These are phyloP conservation scores for Drosophila atripex DNA, from an alignment of 2,888 invertebrate species.

Conservation along the genomic window DNA sequence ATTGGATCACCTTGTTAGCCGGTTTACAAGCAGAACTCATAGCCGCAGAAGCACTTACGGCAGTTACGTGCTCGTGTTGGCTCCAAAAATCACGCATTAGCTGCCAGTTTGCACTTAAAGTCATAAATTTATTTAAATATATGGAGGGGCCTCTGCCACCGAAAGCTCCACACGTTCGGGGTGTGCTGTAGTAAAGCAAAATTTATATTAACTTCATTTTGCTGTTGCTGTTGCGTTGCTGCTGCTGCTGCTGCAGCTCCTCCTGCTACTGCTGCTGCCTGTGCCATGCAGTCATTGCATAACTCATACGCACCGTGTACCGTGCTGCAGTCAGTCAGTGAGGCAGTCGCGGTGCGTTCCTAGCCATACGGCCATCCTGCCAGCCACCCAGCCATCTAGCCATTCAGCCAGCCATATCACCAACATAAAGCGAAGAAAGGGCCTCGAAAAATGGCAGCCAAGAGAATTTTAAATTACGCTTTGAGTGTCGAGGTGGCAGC, in stretches of 20 bases:
- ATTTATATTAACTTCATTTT: conserved; percentile 77
- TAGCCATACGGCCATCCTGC: conserved; percentile 18
- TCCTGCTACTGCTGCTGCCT: conserved; percentile 8
- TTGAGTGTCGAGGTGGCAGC: conserved; percentile 68
- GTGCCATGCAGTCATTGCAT: conserved; percentile 67
- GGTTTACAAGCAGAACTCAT: neutral
- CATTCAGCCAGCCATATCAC: conserved; percentile 62
- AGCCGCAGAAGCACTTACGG: conserved; percentile 14
- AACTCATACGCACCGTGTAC: conserved; percentile 75
- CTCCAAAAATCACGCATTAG: conserved; percentile 74
- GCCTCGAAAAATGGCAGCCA: conserved; percentile 67
- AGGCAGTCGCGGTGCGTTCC: conserved; percentile 52
- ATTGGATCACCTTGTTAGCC: conserved; percentile 2
- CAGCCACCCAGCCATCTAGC: conserved; percentile 19
- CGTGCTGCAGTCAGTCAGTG: conserved; percentile 40
- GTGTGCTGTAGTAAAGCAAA: conserved; percentile 58
- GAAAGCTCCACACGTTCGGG: conserved; percentile 51
- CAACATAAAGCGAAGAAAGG: conserved; percentile 62
- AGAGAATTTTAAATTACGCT: conserved; percentile 78
- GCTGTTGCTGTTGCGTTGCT: conserved; percentile 22
- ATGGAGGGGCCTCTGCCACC: conserved; percentile 39
- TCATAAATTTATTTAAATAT: conserved; percentile 76
- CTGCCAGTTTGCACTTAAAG: conserved; percentile 77
- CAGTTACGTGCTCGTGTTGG: conserved; percentile 37
- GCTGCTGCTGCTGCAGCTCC: conserved; percentile 3